Conservation (phyloP, 2,113 vertebrate genomes). For the Archocentrus centrarchus region DNA sequence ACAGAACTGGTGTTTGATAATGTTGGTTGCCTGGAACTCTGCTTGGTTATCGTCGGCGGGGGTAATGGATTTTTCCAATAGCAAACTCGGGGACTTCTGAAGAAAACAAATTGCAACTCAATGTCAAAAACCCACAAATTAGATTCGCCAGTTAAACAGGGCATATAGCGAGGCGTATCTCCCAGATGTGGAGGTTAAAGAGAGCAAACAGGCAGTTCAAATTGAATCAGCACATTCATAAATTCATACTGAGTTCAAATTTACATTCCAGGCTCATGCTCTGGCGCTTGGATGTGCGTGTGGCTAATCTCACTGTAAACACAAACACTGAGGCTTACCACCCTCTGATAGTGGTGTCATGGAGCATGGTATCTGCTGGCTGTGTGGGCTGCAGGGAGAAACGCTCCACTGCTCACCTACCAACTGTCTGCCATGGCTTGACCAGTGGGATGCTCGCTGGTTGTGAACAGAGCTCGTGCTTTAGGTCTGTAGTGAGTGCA, state of each 20-base stretch:
- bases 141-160: constrained; percentile 26
- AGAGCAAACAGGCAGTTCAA: constrained; percentile 55
- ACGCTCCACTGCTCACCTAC: constrained; percentile 43
- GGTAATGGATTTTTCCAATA: constrained; percentile 15
- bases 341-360: constrained; percentile 53
- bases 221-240: constrained; percentile 63
- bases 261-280: constrained; percentile 55
- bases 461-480: constrained; percentile 23
- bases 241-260: constrained; percentile 55
- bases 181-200: constrained; percentile 29
- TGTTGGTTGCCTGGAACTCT: constrained; percentile 5
- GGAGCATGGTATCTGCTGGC: constrained; percentile 44
- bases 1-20: constrained; percentile 29
- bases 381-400: constrained; percentile 23
- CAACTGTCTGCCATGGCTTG: constrained; percentile 25
- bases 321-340: constrained; percentile 43
- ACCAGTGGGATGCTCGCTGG: constrained; percentile 23
- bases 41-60: not conserved
- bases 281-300: constrained; percentile 25
- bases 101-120: constrained; percentile 4
- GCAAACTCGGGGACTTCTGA: constrained; percentile 5
- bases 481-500: not conserved
- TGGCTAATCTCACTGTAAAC: constrained; percentile 65
- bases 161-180: constrained; percentile 39
- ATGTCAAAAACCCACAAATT: constrained; percentile 4